Evolutionary conservation across 92 coral and sea anemone species (phyloP).

Genomic region (Porites rus): DNA sequence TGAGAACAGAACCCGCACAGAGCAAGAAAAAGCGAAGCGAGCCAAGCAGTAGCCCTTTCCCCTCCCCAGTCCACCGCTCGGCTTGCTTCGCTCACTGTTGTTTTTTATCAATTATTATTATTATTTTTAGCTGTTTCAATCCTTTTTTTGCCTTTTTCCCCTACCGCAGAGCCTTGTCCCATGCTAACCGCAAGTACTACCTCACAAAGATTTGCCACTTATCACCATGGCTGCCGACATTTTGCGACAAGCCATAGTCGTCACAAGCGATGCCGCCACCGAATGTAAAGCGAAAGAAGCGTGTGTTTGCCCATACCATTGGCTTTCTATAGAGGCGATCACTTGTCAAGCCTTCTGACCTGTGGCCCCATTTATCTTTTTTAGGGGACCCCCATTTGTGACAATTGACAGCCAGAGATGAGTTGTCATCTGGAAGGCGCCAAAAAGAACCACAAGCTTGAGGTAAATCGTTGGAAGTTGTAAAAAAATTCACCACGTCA

Average conservation of each 20-base stretch:
- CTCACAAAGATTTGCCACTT: conserved; percentile 46
- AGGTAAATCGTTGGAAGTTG: conserved; percentile 10
- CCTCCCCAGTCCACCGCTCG: too few species aligned
- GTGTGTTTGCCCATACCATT: background rate
- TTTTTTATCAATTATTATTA: too few species aligned
- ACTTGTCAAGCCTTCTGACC: background rate
- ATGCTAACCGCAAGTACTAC: background rate
- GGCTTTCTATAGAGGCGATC: conserved; percentile 16
- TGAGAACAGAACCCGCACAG: too few species aligned
- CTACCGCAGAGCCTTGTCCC: too few species aligned
- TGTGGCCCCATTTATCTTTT: conserved; percentile 38
- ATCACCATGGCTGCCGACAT: conserved; percentile 18
- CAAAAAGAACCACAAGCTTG: conserved; percentile 55
- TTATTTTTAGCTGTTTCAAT: too few species aligned
- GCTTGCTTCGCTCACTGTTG: too few species aligned
- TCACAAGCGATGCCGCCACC: conserved; percentile 1
- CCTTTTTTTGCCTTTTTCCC: too few species aligned
- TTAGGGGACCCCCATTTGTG: conserved; percentile 45
- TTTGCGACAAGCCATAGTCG: background rate
- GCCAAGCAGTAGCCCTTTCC: too few species aligned
- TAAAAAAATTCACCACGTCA: conserved; percentile 40
- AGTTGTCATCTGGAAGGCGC: conserved; percentile 56
- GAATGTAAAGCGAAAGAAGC: background rate
- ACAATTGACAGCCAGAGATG: conserved; percentile 43
- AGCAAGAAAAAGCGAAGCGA: too few species aligned